Conservation (phyloP, 2,888 invertebrate species). For the Laspeyria flexula region DNA sequence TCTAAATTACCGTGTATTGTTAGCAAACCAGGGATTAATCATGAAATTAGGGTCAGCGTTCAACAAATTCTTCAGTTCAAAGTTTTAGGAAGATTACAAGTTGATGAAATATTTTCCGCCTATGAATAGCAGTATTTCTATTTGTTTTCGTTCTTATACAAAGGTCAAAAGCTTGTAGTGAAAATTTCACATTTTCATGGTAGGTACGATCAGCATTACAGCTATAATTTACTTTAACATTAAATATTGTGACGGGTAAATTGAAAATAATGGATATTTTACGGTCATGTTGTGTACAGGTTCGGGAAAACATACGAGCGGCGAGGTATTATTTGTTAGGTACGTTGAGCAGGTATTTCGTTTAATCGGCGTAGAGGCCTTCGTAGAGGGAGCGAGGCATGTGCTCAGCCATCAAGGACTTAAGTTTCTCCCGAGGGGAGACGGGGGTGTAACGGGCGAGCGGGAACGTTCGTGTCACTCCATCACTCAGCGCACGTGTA, state of each 20-base stretch:
- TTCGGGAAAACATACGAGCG: not conserved
- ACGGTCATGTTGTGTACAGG: constrained; percentile 6
- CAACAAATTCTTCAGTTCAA: not conserved
- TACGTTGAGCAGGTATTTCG: constrained; percentile 32
- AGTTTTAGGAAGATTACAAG: constrained; percentile 8
- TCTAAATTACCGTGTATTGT: too few species aligned
- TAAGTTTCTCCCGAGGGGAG: constrained; percentile 91
- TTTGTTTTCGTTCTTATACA: constrained; percentile 22
- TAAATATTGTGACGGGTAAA: constrained; percentile 31
- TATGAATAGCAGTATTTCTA: constrained; percentile 7
- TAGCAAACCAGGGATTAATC: not conserved
- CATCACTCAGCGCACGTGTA: constrained; percentile 91
- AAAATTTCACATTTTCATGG: constrained; percentile 32
- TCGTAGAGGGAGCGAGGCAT: constrained; percentile 93
- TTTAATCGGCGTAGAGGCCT: constrained; percentile 87
- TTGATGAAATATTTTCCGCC: constrained; percentile 5
- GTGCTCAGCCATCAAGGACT: constrained; percentile 93
- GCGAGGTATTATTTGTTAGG: constrained; percentile 27
- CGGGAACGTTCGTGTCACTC: constrained; percentile 93
- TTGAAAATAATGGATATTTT: constrained; percentile 21
- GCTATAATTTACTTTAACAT: constrained; percentile 23
- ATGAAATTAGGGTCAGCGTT: not conserved
- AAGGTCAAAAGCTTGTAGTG: constrained; percentile 16
- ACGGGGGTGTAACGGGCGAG: constrained; percentile 94
- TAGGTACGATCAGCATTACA: constrained; percentile 24